Base-by-base conservation (phyloP, 2,888 invertebrate genomes). In the Chirona hameri region DNA sequence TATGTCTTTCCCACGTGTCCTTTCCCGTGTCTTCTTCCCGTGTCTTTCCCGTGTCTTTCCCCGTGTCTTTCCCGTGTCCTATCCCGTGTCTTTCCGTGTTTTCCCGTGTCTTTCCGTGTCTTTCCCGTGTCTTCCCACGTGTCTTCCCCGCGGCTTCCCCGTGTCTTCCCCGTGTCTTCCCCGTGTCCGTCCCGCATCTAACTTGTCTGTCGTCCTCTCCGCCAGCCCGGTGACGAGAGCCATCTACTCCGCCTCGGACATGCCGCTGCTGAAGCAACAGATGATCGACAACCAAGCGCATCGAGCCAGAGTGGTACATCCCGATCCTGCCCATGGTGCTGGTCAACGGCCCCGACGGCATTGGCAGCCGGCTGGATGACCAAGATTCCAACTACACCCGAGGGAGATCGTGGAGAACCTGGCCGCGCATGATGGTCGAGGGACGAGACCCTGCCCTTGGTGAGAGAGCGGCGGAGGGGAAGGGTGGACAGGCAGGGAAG, bases 341-440 rank as follows among this genome's bases (percentile, higher is more conserved):
- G 81, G 95, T 99, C 0, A 99, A 99, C 87, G 99, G 99, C 0
- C 95, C 98, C 1, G 98, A 98, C 84, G 99, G 97, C 85, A 99
- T 99, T 86, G 99, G 98, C 81, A 99, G n/a, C 99, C 0, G 99
- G 98, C 29, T 99, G 98, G 98, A 95, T 95, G 89, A 99, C 98
- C 0, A 98, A 96, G 88, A 95, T 99, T 86, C 95, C 5, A 99
- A 99, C 89, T 97, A 94, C 88, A 97, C 89, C 96, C 98, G 0
- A 90, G 97, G 82, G 98, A 98, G 84, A 91, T 99, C 82, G 93
- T 96, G 5, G 89, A 90, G 21, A 98, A 97, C 88, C 87, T 99
- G n/a, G 39, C 88, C 87, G 82, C 87, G 92, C 18, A 91, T 99
- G 92, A 90, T 99, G 85, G 92, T 93, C 65, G 95, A 93, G 0